A percentile compares a stretch with the other conserved stretches of the same genome.
These are phyloP conservation scores for Pseudois nayaur DNA, from an alignment of 2,113 vertebrate species.

Conservation along the genomic window DNA sequence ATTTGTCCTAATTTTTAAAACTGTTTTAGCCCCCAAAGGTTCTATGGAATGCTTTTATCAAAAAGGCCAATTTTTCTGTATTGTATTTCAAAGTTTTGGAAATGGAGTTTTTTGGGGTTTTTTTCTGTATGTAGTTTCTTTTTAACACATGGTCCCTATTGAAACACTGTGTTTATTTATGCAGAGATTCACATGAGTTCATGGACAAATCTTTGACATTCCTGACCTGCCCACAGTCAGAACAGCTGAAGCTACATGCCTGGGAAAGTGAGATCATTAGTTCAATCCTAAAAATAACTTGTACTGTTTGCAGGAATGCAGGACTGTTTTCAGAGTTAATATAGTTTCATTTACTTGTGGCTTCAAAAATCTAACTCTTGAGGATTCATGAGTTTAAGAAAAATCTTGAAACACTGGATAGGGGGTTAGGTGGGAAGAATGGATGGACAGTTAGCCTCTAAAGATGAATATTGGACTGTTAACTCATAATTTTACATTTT, in stretches of 20 bases:
- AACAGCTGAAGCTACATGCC: conserved; percentile 60
- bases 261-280: conserved; percentile 54
- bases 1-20: conserved; percentile 51
- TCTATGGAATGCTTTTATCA: conserved; percentile 27
- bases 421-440: background rate
- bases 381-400: background rate
- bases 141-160: background rate
- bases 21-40: background rate
- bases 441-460: background rate
- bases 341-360: background rate
- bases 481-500: conserved; percentile 14
- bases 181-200: background rate
- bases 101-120: background rate
- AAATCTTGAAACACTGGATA: background rate
- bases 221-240: conserved; percentile 59
- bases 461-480: conserved; percentile 14
- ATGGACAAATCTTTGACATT: conserved; percentile 50
- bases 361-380: background rate
- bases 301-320: conserved; percentile 38
- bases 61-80: background rate
- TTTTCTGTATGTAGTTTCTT: background rate
- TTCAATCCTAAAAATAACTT: conserved; percentile 62
- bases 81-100: conserved; percentile 6
- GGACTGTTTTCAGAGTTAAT: conserved; percentile 20
- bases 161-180: conserved; percentile 30